phyloP scores from a whole-genome alignment of 1,140 invertebrate genomes.

The Plectus sambesii region DNA sequence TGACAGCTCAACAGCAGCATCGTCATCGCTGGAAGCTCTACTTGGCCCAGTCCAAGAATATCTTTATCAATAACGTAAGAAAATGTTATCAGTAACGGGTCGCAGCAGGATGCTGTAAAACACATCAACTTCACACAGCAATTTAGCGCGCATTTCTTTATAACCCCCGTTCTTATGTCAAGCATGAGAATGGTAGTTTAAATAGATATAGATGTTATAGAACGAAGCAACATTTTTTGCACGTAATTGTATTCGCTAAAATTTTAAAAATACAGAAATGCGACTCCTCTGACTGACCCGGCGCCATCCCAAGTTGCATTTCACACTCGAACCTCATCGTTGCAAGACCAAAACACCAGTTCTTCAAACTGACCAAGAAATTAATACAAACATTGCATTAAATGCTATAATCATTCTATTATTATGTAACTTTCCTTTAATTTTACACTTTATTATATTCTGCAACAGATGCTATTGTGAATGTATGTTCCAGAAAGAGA shows the following conservation, averaged over 20 bases:
- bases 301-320: too few relatives aligned
- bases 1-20: conserved; percentile 42
- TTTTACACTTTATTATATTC: conserved; percentile 14
- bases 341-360: too few relatives aligned
- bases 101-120: conserved; percentile 16
- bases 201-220: too few relatives aligned
- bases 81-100: conserved; percentile 27
- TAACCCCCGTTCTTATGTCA: too few relatives aligned
- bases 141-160: conserved; percentile 21
- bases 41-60: conserved; percentile 21
- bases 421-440: conserved; percentile 5
- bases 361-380: too few relatives aligned
- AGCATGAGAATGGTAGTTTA: too few relatives aligned
- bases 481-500: conserved; percentile 44
- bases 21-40: conserved; percentile 45
- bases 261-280: too few relatives aligned
- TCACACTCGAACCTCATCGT: too few relatives aligned
- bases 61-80: conserved; percentile 25
- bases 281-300: too few relatives aligned
- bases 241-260: too few relatives aligned
- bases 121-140: conserved; percentile 25
- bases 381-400: conserved; percentile 9
- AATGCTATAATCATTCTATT: conserved; percentile 1
- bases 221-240: too few relatives aligned
- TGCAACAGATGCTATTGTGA: neutral